Evolutionary conservation across 2,113 vertebrate genomes (phyloP).

Genomic region (Anhinga anhinga): DNA sequence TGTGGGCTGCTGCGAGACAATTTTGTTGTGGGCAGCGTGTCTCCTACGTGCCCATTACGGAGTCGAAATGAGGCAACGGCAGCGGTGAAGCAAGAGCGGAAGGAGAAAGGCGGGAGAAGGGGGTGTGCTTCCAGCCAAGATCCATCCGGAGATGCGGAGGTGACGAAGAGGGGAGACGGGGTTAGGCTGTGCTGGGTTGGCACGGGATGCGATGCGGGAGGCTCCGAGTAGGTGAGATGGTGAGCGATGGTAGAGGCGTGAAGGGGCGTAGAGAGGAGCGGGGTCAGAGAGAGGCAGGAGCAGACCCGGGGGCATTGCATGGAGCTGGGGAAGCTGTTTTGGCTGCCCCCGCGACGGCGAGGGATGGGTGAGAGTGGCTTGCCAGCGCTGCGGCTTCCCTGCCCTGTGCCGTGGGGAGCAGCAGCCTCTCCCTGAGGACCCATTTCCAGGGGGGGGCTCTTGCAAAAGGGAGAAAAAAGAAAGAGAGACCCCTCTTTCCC

Average conservation of each 20-base stretch:
- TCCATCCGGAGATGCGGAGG: neutral
- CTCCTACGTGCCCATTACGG: neutral
- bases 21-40: neutral
- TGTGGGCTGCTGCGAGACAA: conserved; percentile 17
- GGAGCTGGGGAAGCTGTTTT: neutral
- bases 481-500: neutral
- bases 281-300: neutral
- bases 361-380: neutral
- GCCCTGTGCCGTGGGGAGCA: neutral
- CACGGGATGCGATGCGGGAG: neutral
- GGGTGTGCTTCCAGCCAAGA: neutral
- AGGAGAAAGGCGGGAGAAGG: neutral
- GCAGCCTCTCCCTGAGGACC: neutral
- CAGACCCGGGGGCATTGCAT: rapidly evolving
- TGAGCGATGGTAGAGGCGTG: neutral
- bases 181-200: neutral
- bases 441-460: rapidly evolving
- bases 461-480: neutral
- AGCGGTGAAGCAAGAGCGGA: neutral
- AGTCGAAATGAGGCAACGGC: neutral
- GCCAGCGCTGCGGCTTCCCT: neutral
- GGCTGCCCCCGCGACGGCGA: rapidly evolving
- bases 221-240: rapidly evolving
- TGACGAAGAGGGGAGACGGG: neutral
- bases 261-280: neutral